phyloP scores from a whole-genome alignment of 2,113 vertebrate genomes.

The human (Homo sapiens) region DNA sequence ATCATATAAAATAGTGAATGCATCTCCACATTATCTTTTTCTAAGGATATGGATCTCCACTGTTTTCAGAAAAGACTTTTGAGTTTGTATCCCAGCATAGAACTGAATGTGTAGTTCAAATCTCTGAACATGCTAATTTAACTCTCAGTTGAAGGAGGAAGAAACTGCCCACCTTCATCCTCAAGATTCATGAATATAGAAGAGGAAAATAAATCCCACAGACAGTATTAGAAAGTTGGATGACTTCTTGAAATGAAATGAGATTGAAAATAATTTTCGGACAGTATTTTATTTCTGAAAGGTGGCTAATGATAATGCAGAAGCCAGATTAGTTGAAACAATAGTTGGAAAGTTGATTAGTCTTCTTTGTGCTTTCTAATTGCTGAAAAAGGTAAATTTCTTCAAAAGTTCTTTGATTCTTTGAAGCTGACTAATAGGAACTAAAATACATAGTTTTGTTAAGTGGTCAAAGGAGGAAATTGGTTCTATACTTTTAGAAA shows the following conservation, averaged over 20 bases:
- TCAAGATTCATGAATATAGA: background rate
- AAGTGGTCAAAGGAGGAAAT: background rate
- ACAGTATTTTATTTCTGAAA: background rate
- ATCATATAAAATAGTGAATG: background rate
- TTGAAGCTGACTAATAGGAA: background rate
- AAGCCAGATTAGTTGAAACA: background rate
- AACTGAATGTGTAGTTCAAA: background rate
- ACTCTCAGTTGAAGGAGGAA: background rate
- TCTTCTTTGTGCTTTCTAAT: background rate
- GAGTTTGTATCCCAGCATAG: background rate
- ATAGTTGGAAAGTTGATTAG: background rate
- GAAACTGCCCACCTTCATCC: background rate
- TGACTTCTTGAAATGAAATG: background rate
- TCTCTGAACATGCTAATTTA: no score
- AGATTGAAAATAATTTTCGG: background rate
- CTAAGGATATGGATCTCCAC: background rate
- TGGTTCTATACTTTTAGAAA: background rate
- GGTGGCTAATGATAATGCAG: background rate
- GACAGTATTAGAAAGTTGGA: background rate
- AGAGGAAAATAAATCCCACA: background rate
- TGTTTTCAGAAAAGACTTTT: no score
- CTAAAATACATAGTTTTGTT: background rate
- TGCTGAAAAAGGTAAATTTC: background rate
- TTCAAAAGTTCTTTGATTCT: background rate
- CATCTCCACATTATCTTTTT: background rate